Evolutionary conservation across 2,888 invertebrate genomes (phyloP).

Genomic region (Formica aserva): DNA sequence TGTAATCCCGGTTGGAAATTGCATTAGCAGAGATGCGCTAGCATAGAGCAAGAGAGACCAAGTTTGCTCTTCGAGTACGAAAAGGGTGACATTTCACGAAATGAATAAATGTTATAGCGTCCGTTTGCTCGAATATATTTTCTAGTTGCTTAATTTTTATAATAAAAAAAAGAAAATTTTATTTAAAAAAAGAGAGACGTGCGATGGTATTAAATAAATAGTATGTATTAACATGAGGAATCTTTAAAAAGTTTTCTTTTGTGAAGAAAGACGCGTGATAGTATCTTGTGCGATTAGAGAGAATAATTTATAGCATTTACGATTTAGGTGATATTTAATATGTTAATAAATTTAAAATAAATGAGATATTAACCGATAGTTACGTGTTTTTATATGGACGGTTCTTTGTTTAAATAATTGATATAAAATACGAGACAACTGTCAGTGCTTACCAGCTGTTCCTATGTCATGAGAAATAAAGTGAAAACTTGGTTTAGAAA

Average conservation of each 20-base stretch:
- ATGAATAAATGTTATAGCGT: conserved; percentile 64
- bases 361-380: not conserved
- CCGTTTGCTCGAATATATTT: conserved; percentile 56
- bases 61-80: conserved; percentile 56
- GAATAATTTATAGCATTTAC: not conserved
- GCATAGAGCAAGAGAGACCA: conserved; percentile 58
- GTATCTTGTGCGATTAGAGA: not conserved
- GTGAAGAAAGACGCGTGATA: not conserved
- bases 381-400: not conserved
- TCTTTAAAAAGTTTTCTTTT: not conserved
- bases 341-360: not conserved
- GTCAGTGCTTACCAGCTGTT: conserved; percentile 58
- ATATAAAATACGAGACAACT: not conserved
- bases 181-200: no score
- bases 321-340: not conserved
- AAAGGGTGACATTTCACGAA: conserved; percentile 59
- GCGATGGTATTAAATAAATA: not conserved
- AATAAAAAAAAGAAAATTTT: conserved; percentile 3
- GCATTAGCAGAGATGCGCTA: conserved; percentile 56
- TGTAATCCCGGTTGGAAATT: conserved; percentile 65
- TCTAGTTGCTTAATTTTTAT: not conserved
- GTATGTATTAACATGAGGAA: not conserved
- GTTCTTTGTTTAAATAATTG: not conserved
- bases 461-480: conserved; percentile 31
- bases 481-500: conserved; percentile 39